phyloP scores from a whole-genome alignment of 1,140 invertebrate genomes.

The Teleopsis dalmanni region DNA sequence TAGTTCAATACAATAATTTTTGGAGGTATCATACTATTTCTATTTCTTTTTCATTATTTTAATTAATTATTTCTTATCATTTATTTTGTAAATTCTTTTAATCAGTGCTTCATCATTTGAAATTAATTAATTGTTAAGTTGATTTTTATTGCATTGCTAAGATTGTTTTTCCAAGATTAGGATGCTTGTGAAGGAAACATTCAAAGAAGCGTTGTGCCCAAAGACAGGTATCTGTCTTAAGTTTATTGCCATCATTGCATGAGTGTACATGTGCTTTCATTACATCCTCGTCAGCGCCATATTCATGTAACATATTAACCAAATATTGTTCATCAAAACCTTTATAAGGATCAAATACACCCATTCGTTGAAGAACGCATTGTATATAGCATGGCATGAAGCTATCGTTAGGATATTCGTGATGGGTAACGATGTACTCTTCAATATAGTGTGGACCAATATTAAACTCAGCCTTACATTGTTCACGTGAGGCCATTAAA shows the following conservation, averaged over 20 bases:
- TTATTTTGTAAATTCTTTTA: neutral
- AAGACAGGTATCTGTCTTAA: conserved; percentile 29
- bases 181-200: conserved; percentile 40
- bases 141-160: too few species aligned
- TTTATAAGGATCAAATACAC: conserved; percentile 35
- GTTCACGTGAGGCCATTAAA: conserved; percentile 32
- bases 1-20: too few species aligned
- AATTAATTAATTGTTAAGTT: conserved; percentile 22
- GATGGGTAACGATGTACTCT: conserved; percentile 41
- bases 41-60: neutral
- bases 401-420: conserved; percentile 42
- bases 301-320: conserved; percentile 36
- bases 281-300: conserved; percentile 28
- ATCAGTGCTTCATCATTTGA: neutral
- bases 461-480: conserved; percentile 31
- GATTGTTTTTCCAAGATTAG: conserved; percentile 37
- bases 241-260: conserved; percentile 41
- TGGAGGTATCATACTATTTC: neutral
- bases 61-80: too few species aligned
- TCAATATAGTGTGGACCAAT: too few species aligned
- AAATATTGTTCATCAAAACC: conserved; percentile 39
- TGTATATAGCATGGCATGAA: conserved; percentile 41
- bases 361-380: conserved; percentile 40
- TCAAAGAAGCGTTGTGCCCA: conserved; percentile 42
- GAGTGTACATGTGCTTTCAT: conserved; percentile 36